Base-by-base conservation (phyloP, 2,888 invertebrate species). In the Colletes collaris region DNA sequence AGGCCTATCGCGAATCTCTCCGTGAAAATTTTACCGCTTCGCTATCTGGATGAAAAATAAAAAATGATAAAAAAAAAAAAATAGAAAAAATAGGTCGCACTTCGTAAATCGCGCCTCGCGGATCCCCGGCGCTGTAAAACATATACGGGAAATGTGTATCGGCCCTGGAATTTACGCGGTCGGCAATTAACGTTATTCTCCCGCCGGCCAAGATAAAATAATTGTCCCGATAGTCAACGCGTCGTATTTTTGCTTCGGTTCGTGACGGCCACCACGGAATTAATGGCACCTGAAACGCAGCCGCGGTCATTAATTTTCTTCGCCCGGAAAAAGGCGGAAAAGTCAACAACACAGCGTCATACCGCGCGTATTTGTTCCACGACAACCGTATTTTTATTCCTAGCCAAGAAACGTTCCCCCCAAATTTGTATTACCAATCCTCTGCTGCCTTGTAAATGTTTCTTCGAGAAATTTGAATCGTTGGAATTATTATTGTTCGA, bases 241-340 rank as follows among this genome's bases (percentile, higher is more conserved):
- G 66, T n/a, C 65, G 70, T 79, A 85, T 81, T 83, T 86, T 83
- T 81, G 73, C 79, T 80, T 80, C 76, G 75, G 79, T 75, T 58
- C 60, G 67, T 55, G 83, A 80, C 81, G 60, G 74, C 76, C 50
- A 44, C 50, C 19, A 4, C 67, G 78, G 69, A 71, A 86, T 86
- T 82, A 86, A 86, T 85, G 72, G 76, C 76, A 40, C n/a, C 65
- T 67, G 73, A 79, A 71, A 81, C 64, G 73, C 79, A 69, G 73
- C 78, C 62, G 63, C 27, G 85, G 79, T 76, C 79, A 82, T 86
- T 85, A 86, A 86, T 86, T 86, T 83, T 72, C 74, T 72, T 80
- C 78, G 67, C 62, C 68, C 49, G 76, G 52, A 59, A 78, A 83
- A 83, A 86, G 71, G 76, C 59, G 64, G 67, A 81, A 85, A 81